Conservation (phyloP, 2,888 invertebrate species). For the Cephus spinipes region DNA sequence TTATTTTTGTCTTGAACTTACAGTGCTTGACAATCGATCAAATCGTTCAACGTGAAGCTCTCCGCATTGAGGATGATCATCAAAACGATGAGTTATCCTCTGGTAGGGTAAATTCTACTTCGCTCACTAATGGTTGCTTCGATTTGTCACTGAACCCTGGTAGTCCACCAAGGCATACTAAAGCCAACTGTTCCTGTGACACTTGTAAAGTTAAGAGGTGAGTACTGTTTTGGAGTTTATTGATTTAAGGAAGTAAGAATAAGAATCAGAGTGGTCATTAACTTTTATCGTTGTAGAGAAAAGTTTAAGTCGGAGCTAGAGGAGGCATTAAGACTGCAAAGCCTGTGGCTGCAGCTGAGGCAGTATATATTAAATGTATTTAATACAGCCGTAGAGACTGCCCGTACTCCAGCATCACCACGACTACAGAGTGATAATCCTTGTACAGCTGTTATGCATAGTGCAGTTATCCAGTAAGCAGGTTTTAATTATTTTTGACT, state of each 20-base stretch:
- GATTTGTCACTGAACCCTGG: constrained; percentile 22
- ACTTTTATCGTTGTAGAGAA: constrained; percentile 35
- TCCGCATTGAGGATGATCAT: neutral
- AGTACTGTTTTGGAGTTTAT: constrained; percentile 4
- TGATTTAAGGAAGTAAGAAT: neutral
- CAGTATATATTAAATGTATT: constrained; percentile 67
- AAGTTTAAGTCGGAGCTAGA: constrained; percentile 60
- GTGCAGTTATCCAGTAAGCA: constrained; percentile 67
- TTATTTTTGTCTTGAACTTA: constrained; percentile 7
- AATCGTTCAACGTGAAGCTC: constrained; percentile 12
- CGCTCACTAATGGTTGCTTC: constrained; percentile 25
- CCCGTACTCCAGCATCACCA: constrained; percentile 38
- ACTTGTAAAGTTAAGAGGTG: constrained; percentile 55
- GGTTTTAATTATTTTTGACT: neutral
- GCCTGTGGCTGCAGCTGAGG: constrained; percentile 68
- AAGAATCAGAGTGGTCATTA: neutral
- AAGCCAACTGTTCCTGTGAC: constrained; percentile 52
- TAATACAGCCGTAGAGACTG: constrained; percentile 56
- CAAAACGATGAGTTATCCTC: neutral
- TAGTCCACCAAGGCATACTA: constrained; percentile 30
- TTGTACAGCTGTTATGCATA: constrained; percentile 56
- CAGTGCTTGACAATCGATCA: constrained; percentile 29
- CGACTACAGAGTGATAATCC: constrained; percentile 43
- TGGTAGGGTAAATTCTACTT: constrained; percentile 3
- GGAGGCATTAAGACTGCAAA: constrained; percentile 66